Conservation (phyloP, 2,113 vertebrate species). For the Dissostichus mawsoni region DNA sequence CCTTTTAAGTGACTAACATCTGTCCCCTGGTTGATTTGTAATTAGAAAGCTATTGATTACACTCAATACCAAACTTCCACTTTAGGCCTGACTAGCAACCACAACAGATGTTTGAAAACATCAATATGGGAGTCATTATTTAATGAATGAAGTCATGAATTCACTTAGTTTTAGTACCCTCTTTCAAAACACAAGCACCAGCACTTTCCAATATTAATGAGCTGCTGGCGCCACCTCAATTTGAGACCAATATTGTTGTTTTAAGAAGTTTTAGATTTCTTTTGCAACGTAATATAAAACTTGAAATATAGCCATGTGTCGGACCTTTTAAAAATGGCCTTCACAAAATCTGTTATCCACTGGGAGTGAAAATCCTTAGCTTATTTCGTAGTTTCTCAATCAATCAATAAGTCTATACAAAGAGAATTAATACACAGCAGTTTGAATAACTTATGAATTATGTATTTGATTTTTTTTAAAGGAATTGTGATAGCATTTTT, state of each 20-base stretch:
- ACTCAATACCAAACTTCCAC: constrained; percentile 64
- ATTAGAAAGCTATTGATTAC: constrained; percentile 79
- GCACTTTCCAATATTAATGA: constrained; percentile 41
- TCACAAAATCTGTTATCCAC: no score
- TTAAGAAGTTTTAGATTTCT: constrained; percentile 18
- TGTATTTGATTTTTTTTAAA: no score
- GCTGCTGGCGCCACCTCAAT: constrained; percentile 11
- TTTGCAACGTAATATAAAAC: neutral
- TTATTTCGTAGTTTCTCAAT: no score
- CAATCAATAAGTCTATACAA: no score
- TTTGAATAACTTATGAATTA: no score
- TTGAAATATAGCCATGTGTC: neutral
- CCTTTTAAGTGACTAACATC: constrained; percentile 76
- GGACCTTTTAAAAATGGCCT: neutral
- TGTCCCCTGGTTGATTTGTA: constrained; percentile 72
- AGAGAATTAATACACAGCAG: no score
- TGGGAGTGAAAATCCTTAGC: no score
- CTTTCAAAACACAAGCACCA: constrained; percentile 38
- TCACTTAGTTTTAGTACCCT: constrained; percentile 44
- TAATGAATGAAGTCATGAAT: constrained; percentile 61
- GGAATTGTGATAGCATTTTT: no score
- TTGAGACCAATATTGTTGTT: constrained; percentile 1
- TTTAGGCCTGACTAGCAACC: constrained; percentile 56
- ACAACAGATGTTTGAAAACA: constrained; percentile 72
- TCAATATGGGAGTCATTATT: constrained; percentile 63